phyloP scores from a whole-genome alignment of 2,113 vertebrate species.

The Corythaixoides concolor region DNA sequence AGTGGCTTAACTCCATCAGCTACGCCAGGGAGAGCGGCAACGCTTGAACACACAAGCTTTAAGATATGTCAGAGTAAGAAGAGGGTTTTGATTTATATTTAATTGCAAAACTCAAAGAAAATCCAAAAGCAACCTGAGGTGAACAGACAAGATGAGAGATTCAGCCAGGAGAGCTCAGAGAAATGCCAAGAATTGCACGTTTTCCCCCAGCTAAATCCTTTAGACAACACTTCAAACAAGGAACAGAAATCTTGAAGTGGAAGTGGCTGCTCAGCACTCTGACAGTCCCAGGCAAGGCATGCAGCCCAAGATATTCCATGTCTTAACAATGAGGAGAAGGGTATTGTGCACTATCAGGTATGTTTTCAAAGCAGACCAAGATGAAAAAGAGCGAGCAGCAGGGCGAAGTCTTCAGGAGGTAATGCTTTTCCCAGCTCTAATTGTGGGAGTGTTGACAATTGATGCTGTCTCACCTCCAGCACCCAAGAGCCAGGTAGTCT shows the following conservation, averaged over 20 bases:
- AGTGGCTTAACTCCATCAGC: background rate
- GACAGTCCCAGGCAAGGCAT: background rate
- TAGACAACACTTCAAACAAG: background rate
- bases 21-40: background rate
- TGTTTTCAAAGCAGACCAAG: background rate
- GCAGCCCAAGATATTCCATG: background rate
- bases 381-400: rapidly evolving
- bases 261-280: background rate
- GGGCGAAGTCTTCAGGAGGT: background rate
- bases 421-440: background rate
- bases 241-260: background rate
- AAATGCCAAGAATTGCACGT: background rate
- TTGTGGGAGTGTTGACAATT: background rate
- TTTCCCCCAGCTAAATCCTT: background rate
- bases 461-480: background rate
- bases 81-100: constrained; percentile 57
- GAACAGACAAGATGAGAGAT: background rate
- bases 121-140: background rate
- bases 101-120: constrained; percentile 47
- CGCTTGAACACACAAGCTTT: background rate
- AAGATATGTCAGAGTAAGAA: background rate
- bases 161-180: background rate
- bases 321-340: background rate
- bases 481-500: background rate
- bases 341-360: background rate